Base-by-base conservation (phyloP, 2,797 vertebrate species). In the Petrocephalus sullivani region DNA sequence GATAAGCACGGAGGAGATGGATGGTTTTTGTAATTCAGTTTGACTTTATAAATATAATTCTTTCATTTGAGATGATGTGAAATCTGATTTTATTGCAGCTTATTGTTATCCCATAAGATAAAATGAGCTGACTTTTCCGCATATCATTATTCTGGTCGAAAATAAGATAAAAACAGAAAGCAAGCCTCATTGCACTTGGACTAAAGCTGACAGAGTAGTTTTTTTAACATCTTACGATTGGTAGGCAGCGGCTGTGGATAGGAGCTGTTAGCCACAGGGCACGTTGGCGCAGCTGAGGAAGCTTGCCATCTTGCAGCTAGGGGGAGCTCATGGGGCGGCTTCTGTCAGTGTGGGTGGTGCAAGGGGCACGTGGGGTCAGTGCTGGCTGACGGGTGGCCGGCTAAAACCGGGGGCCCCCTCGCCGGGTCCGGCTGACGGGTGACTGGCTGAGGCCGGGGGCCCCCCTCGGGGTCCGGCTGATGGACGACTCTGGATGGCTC, bases 381-480 rank as follows among this genome's bases (percentile, higher is more conserved):
- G 56, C 16, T 37, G 85, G 54, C 28, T 14, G 3, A 49, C n/a
- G 37, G 86, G 37, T 28, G 58, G 41, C 58, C n/a, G 6, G 81
- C n/a, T 93, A 23, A 53, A 71, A 10, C 56, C 19, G 16, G 84
- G 53, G 84, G 10, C 53, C 23, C 83, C 12, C n/a, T 54, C 23
- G 53, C 12, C 5, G 23, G 49, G 49, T 56, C 12, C 5, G 10
- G n/a, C 19, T 28, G 83, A 53, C 23, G 49, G 12, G 23, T 33
- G 49, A 23, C 41, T 82, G 23, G n/a, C 12, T 85, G 49, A 28
- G 49, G 10, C 21, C 3, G 23, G 49, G 83, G 83, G 49, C n/a
- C 51, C 83, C 67, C 33, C 5, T 37, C 33, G 33, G 67, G 67
- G 67, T 71, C 12, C 33, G 28, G 33, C 21, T 81, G 75, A 86